Percentiles rank a stretch among this genome's conserved stretches.
phyloP scores from a whole-genome alignment of 1,140 invertebrate genomes.

The Berghia stephanieae region DNA sequence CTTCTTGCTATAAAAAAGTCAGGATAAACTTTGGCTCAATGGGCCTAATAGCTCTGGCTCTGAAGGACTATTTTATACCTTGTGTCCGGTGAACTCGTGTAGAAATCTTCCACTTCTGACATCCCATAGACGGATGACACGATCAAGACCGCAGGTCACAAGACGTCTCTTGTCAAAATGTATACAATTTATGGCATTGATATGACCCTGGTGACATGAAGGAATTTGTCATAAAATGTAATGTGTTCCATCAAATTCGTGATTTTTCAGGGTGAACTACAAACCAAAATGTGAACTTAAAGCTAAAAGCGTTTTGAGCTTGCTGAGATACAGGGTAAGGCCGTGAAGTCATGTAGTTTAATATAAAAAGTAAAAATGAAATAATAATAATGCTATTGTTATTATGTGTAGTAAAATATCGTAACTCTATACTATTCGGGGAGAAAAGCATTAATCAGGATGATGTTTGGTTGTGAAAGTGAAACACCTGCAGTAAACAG shows the following conservation, averaged over 20 bases:
- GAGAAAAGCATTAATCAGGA: no score
- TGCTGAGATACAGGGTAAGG: no score
- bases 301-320: not conserved
- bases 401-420: no score
- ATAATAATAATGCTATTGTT: no score
- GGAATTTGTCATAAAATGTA: not conserved
- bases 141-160: conserved; percentile 56
- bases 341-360: no score
- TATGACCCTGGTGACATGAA: conserved; percentile 54
- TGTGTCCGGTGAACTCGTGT: conserved; percentile 61
- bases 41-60: not conserved
- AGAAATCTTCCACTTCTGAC: conserved; percentile 59
- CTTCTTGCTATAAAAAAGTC: no score
- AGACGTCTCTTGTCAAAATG: conserved; percentile 58
- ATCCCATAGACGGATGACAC: conserved; percentile 59
- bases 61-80: conserved; percentile 41
- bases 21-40: no score
- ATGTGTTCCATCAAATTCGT: not conserved
- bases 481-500: no score
- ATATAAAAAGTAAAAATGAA: no score
- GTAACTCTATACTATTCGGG: no score
- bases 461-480: no score
- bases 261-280: not conserved
- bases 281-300: not conserved
- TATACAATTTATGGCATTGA: conserved; percentile 53